Evolutionary conservation across 2,113 vertebrate genomes (phyloP).

Genomic region (Coreoperca whiteheadi): DNA sequence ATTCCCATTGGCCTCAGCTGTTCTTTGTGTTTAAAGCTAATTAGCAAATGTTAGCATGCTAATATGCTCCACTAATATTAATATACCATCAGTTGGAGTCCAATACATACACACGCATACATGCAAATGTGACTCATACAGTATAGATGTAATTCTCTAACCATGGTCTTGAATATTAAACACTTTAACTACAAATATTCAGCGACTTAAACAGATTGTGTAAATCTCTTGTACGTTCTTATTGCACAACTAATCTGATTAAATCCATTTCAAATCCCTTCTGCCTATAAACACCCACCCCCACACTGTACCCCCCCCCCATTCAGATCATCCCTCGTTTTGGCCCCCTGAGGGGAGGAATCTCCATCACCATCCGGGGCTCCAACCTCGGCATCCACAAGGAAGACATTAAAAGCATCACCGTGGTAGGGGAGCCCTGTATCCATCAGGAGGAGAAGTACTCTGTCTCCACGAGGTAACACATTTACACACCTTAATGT

Average conservation of each 20-base stretch:
- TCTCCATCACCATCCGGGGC: conserved; percentile 92
- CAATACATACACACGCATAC: background rate
- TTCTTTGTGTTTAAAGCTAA: no score
- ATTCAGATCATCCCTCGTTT: conserved; percentile 90
- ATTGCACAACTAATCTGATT: conserved; percentile 48
- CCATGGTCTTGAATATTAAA: conserved; percentile 43
- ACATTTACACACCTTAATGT: conserved; percentile 15
- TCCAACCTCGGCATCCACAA: conserved; percentile 91
- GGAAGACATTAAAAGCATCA: conserved; percentile 88
- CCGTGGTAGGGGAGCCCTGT: conserved; percentile 86
- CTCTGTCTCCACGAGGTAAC: conserved; percentile 94
- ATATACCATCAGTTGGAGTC: no score
- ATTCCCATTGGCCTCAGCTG: no score
- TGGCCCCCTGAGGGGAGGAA: conserved; percentile 90
- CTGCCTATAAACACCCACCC: conserved; percentile 25
- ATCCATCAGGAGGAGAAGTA: conserved; percentile 87
- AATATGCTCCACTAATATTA: no score
- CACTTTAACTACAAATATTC: conserved; percentile 17
- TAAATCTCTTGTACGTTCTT: conserved; percentile 52
- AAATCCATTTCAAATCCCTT: conserved; percentile 50
- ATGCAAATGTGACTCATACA: conserved; percentile 12
- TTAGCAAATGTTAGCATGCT: background rate
- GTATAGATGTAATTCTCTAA: conserved; percentile 29
- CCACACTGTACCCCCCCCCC: background rate
- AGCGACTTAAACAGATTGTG: conserved; percentile 35